Evolutionary conservation across 2,797 vertebrate genomes (phyloP).

Genomic region (Notoglanidium macrostoma): DNA sequence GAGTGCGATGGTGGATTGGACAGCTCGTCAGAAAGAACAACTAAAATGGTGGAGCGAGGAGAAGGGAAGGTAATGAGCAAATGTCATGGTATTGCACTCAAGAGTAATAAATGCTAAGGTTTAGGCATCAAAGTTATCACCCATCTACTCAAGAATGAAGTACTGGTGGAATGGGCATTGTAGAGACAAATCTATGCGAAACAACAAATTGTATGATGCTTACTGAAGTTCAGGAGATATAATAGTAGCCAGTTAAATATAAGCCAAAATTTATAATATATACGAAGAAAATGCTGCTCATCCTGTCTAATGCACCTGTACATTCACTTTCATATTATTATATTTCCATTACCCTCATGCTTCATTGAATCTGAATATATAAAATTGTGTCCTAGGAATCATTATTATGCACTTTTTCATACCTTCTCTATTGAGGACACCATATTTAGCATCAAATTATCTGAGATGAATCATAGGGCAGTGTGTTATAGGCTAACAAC

Average conservation of each 20-base stretch:
- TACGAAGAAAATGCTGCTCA: background rate
- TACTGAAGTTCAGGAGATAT: conserved; percentile 39
- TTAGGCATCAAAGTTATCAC: conserved; percentile 60
- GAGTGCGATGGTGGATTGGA: conserved; percentile 69
- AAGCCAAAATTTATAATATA: background rate
- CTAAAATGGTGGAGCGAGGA: conserved; percentile 6
- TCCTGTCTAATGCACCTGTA: conserved; percentile 11
- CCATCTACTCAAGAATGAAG: conserved; percentile 39
- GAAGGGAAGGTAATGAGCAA: conserved; percentile 61
- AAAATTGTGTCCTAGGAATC: background rate
- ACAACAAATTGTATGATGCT: conserved; percentile 13
- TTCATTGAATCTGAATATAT: background rate
- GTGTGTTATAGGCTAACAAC: background rate
- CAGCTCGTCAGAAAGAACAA: conserved; percentile 61
- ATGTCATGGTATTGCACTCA: conserved; percentile 70
- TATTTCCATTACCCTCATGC: background rate
- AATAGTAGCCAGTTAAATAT: conserved; percentile 21
- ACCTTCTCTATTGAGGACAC: background rate
- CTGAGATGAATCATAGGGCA: background rate
- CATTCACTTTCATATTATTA: background rate
- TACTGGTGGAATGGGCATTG: conserved; percentile 7
- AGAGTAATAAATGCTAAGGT: conserved; percentile 59
- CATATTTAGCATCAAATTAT: background rate
- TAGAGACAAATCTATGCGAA: conserved; percentile 14
- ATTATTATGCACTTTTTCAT: background rate